Evolutionary conservation across 1,140 invertebrate genomes (phyloP).

Genomic region (Charaxes varanes): DNA sequence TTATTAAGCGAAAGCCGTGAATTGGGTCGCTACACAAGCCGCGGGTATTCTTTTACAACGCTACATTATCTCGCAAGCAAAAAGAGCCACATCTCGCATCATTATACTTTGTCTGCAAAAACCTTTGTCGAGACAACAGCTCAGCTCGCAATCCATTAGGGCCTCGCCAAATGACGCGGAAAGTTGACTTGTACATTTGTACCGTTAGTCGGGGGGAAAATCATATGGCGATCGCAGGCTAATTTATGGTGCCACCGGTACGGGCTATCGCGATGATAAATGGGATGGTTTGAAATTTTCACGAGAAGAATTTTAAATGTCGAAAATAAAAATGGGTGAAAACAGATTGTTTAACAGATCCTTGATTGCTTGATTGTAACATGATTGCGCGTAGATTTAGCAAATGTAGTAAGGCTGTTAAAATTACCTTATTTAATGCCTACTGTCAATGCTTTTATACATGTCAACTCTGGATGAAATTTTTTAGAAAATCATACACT

Average conservation of each 20-base stretch:
- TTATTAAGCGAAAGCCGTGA: slow-evolving; percentile 24
- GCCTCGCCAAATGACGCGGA: slow-evolving; percentile 57
- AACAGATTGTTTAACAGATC: no score
- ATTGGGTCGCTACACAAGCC: slow-evolving; percentile 22
- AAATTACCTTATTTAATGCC: no score
- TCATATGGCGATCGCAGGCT: no score
- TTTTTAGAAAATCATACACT: no score
- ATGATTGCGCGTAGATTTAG: no score
- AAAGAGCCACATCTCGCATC: slow-evolving; percentile 45
- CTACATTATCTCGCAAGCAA: slow-evolving; percentile 34
- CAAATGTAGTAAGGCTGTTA: no score
- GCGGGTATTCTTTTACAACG: slow-evolving; percentile 18
- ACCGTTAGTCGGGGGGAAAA: slow-evolving; percentile 30
- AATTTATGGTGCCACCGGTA: no score
- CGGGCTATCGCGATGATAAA: slow-evolving; percentile 37
- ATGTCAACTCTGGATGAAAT: no score
- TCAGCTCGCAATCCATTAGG: slow-evolving; percentile 61
- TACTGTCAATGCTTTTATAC: no score
- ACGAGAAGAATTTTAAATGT: no score
- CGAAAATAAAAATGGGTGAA: no score
- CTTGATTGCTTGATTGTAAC: no score
- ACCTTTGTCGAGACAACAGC: slow-evolving; percentile 55
- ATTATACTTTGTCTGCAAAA: slow-evolving; percentile 53
- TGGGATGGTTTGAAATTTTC: slow-evolving; percentile 32
- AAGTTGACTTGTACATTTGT: slow-evolving; percentile 53